These are phyloP conservation scores for Smutsia gigantea DNA, from an alignment of 2,797 vertebrate species.

Conservation along the genomic window DNA sequence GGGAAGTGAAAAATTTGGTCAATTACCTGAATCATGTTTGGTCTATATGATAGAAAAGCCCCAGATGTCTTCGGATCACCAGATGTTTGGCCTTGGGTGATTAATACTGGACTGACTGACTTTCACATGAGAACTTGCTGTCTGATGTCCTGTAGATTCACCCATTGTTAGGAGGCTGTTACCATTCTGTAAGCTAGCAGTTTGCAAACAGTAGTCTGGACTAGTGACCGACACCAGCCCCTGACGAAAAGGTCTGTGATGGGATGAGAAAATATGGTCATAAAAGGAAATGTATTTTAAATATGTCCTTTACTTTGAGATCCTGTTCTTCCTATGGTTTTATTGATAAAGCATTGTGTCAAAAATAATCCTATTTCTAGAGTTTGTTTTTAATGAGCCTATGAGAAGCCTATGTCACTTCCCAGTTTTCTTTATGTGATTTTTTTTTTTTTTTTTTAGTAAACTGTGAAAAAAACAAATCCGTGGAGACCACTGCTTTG, in stretches of 20 bases:
- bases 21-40: slow-evolving; percentile 79
- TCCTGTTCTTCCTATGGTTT: background rate
- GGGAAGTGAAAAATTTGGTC: slow-evolving; percentile 71
- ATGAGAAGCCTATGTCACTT: background rate
- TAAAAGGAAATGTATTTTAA: background rate
- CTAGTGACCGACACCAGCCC: background rate
- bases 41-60: slow-evolving; percentile 67
- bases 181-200: slow-evolving; percentile 40
- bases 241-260: background rate
- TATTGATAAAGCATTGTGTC: background rate
- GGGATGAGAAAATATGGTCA: background rate
- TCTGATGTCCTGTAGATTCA: background rate
- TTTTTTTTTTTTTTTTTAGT: background rate
- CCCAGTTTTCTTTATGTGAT: background rate
- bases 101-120: background rate
- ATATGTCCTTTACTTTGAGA: slow-evolving; percentile 29
- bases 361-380: background rate
- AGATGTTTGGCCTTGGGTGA: slow-evolving; percentile 65
- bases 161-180: slow-evolving; percentile 26
- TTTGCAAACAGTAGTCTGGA: slow-evolving; percentile 31
- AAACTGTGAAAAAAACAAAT: background rate
- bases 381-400: background rate
- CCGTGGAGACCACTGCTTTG: background rate
- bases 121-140: background rate
- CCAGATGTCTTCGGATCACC: slow-evolving; percentile 70